Evolutionary conservation across 2,888 invertebrate genomes (phyloP).

Genomic region (Chaetogeoica ovagalla): DNA sequence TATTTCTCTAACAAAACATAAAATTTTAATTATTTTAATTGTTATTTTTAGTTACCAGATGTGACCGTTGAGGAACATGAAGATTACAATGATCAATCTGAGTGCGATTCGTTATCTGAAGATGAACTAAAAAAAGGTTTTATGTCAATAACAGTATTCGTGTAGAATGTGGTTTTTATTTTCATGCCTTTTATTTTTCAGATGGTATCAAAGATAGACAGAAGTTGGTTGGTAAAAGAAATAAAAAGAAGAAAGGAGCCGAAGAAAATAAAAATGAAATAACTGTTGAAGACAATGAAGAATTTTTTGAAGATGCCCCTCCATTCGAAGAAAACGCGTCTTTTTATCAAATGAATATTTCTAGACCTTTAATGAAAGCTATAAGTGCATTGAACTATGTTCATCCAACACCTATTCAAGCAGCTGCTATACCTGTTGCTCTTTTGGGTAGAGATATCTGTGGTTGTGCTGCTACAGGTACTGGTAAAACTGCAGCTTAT

Average conservation of each 20-base stretch:
- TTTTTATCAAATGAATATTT: slow-evolving; percentile 95
- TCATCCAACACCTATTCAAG: slow-evolving; percentile 96
- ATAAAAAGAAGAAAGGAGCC: slow-evolving; percentile 61
- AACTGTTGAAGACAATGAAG: slow-evolving; percentile 57
- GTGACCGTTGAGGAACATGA: slow-evolving; percentile 61
- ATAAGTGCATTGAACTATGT: slow-evolving; percentile 85
- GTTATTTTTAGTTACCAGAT: slow-evolving; percentile 37
- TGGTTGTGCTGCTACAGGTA: slow-evolving; percentile 97
- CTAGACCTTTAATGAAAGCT: slow-evolving; percentile 89
- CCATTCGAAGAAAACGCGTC: slow-evolving; percentile 67
- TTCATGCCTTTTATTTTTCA: slow-evolving; percentile 51
- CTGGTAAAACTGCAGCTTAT: slow-evolving; percentile 98
- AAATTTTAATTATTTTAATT: neutral
- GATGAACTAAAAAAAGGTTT: slow-evolving; percentile 71
- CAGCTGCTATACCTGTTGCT: slow-evolving; percentile 91
- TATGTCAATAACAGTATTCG: neutral
- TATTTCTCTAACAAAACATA: neutral
- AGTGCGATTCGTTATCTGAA: slow-evolving; percentile 71
- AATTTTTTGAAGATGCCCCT: slow-evolving; percentile 70
- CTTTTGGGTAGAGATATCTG: slow-evolving; percentile 92
- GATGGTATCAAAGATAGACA: slow-evolving; percentile 72
- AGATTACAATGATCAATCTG: slow-evolving; percentile 63
- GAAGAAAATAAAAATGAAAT: slow-evolving; percentile 63
- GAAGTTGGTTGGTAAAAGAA: slow-evolving; percentile 64
- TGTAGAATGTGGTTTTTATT: neutral